A percentile compares a stretch with the other conserved stretches of the same genome.
Evolutionary conservation across 92 coral and sea anemone species (phyloP).

Genomic region (Phenganax stokvisi): DNA sequence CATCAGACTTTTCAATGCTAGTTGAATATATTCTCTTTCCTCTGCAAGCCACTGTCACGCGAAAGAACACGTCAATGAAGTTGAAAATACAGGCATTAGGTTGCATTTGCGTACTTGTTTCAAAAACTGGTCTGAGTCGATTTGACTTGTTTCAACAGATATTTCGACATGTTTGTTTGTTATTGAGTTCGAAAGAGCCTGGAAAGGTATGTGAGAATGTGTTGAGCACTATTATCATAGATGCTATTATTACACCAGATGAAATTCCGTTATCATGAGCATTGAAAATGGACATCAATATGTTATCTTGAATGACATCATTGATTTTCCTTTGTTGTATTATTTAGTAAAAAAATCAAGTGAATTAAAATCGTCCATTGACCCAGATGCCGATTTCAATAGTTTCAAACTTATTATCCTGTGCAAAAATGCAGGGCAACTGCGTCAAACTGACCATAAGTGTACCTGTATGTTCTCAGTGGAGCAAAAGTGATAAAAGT

Average conservation of each 20-base stretch:
- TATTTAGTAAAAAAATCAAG: no score
- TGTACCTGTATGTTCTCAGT: no score
- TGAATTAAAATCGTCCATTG: no score
- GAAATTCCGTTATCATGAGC: not conserved
- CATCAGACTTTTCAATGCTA: slow-evolving; percentile 50
- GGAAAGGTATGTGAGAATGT: slow-evolving; percentile 43
- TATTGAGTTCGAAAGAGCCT: slow-evolving; percentile 67
- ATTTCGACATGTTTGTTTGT: slow-evolving; percentile 61
- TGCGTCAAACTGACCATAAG: no score
- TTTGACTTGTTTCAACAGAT: slow-evolving; percentile 62
- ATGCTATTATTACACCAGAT: not conserved
- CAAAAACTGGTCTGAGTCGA: slow-evolving; percentile 48
- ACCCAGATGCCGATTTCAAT: no score
- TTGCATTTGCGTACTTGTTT: slow-evolving; percentile 59
- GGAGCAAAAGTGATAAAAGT: no score
- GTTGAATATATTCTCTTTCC: slow-evolving; percentile 79
- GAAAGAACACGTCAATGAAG: slow-evolving; percentile 54
- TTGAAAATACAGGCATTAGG: slow-evolving; percentile 63
- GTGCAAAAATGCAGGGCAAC: no score
- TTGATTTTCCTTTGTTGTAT: no score
- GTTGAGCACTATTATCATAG: not conserved
- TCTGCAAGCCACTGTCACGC: slow-evolving; percentile 62
- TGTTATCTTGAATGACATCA: no score
- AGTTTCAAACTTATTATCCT: no score
- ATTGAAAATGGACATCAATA: no score